Conservation (phyloP, 2,797 vertebrate genomes). For the Gambusia yucatana region DNA sequence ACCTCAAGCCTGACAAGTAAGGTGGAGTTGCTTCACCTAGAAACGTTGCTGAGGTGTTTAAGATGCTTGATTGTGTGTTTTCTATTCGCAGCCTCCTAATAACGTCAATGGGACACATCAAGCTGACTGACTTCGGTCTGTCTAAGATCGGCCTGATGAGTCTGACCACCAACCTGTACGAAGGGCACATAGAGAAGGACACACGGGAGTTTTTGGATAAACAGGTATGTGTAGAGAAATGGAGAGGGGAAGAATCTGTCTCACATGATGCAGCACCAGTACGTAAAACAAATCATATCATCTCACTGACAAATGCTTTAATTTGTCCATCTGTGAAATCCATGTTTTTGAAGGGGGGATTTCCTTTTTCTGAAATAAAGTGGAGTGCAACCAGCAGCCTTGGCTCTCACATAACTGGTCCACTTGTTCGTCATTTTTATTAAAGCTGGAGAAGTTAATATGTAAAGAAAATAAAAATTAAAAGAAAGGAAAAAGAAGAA, state of each 20-base stretch:
- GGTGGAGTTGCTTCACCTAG: slow-evolving; percentile 19
- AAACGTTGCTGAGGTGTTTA: background rate
- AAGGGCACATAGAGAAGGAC: slow-evolving; percentile 93
- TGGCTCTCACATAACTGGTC: background rate
- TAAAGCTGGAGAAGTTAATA: background rate
- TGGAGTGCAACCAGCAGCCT: background rate
- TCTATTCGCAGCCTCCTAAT: slow-evolving; percentile 85
- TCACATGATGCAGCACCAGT: background rate
- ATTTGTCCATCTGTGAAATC: background rate
- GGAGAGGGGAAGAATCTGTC: background rate
- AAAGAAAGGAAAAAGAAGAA: background rate
- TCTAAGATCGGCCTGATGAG: slow-evolving; percentile 96
- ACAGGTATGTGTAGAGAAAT: slow-evolving; percentile 78
- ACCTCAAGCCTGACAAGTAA: slow-evolving; percentile 94
- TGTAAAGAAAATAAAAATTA: background rate
- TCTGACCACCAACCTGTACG: slow-evolving; percentile 91
- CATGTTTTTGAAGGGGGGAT: background rate
- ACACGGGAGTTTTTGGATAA: slow-evolving; percentile 92
- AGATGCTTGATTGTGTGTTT: background rate
- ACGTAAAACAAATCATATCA: background rate
- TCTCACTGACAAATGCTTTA: background rate
- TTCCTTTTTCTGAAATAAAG: background rate
- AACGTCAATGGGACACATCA: slow-evolving; percentile 93
- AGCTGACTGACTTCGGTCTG: slow-evolving; percentile 91
- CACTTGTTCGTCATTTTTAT: background rate